Evolutionary conservation across 1,140 invertebrate species (phyloP), one percentile per base, ranked within the genome.

Genomic region (Trichomalopsis sarcophagae): DNA sequence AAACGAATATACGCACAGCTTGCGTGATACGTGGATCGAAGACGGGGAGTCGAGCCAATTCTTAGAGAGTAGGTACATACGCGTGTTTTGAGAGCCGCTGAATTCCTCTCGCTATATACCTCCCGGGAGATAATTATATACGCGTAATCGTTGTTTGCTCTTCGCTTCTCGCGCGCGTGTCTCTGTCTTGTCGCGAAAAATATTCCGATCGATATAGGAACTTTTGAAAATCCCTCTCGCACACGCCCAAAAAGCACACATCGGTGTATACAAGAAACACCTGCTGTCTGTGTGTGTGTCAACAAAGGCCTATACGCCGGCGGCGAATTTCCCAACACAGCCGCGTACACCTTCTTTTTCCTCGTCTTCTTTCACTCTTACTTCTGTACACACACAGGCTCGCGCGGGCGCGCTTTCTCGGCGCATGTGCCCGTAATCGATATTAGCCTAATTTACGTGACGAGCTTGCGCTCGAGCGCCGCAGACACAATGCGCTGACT

Each of bases 381-480:
- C 71, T n/a, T 23, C 7, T 17, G 10, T 17, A 50, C 3, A 17
- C 10, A 13, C 3, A 50, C 13, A 17, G 14, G 69, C 21, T 11
- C 55, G 27, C n/a, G n/a, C 36, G 21, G n/a, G 21, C 68, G 23
- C 69, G 23, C 23, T 71, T 71, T 33, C 23, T 33, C 69, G 23
- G 27, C n/a, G 55, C 66, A n/a, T 9, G 14, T 40, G 73, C 30
- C 47, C 21, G 50, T 78, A 69, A 84, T 84, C 82, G 76, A 84
- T 84, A 84, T 84, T 71, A 79, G 82, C 76, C 76, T 84, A 84
- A 84, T 84, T 84, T 79, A 77, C 73, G 73, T 68, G 81, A 50
- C 69, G 50, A 30, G 71, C 40, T 44, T 47, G 44, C 75, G 44
- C 21, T 2, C 75, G 40, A 30, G 40, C n/a, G 40, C 11, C 47